Percentiles rank a stretch among this genome's conserved stretches.
Evolutionary conservation across 2,888 invertebrate genomes (phyloP).

Genomic region (Nyleta sp.): DNA sequence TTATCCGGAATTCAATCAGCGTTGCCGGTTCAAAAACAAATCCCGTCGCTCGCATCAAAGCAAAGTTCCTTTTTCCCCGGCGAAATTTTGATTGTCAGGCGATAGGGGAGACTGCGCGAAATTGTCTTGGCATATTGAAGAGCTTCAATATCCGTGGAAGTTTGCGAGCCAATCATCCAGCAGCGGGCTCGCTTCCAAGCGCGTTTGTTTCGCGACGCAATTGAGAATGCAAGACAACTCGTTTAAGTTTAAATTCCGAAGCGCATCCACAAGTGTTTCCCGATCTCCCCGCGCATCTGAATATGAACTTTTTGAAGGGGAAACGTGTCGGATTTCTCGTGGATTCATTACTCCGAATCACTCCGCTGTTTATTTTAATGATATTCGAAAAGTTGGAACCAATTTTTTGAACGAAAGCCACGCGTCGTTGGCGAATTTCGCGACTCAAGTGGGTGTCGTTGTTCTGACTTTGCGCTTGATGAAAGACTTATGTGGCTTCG

Average conservation of each 20-base stretch:
- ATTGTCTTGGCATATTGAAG: slow-evolving; percentile 58
- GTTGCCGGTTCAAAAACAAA: slow-evolving; percentile 41
- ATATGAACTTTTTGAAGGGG: slow-evolving; percentile 28
- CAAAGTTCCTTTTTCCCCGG: slow-evolving; percentile 17
- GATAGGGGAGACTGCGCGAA: slow-evolving; percentile 39
- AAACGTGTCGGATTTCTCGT: slow-evolving; percentile 24
- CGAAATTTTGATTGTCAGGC: slow-evolving; percentile 49
- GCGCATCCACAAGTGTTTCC: slow-evolving; percentile 46
- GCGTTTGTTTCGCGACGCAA: slow-evolving; percentile 53
- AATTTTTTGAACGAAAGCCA: slow-evolving; percentile 2
- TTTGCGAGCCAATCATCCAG: slow-evolving; percentile 53
- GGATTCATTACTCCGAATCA: slow-evolving; percentile 22
- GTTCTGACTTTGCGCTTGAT: not conserved
- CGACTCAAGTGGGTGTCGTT: not conserved
- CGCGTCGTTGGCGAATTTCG: not conserved
- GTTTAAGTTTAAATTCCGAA: slow-evolving; percentile 49
- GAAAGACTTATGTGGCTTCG: not conserved
- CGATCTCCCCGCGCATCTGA: slow-evolving; percentile 6
- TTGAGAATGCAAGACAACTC: slow-evolving; percentile 48
- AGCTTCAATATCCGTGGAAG: slow-evolving; percentile 53
- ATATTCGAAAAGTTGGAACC: slow-evolving; percentile 29
- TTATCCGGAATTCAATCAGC: slow-evolving; percentile 53
- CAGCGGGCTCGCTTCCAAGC: slow-evolving; percentile 43
- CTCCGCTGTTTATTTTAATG: slow-evolving; percentile 21
- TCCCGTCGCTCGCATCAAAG: slow-evolving; percentile 36